Percentiles rank a stretch among this genome's conserved stretches.
Evolutionary conservation across 2,888 invertebrate genomes (phyloP).

Genomic region (Mimas tiliae): DNA sequence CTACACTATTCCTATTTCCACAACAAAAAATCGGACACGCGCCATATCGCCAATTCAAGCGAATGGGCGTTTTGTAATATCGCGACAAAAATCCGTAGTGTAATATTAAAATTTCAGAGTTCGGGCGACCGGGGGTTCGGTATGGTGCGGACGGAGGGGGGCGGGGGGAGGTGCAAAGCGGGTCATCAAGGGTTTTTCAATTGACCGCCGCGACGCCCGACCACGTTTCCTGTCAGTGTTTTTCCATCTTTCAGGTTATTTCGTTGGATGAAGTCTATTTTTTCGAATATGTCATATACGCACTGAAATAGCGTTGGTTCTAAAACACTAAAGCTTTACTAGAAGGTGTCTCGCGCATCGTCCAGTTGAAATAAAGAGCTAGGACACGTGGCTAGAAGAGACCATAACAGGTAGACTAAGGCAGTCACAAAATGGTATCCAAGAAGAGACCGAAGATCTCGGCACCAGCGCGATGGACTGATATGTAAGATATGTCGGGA

Average conservation of each 20-base stretch:
- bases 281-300: background rate
- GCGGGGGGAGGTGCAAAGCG: background rate
- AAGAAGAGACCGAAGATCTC: no score
- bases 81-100: conserved; percentile 42
- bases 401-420: no score
- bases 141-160: background rate
- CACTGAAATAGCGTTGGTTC: background rate
- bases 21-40: background rate
- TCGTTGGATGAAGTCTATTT: background rate
- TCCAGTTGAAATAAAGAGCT: no score
- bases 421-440: no score
- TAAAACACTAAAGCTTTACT: no score
- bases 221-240: conserved; percentile 36
- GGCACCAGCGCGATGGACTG: no score
- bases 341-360: no score
- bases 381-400: no score
- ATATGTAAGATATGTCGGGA: no score
- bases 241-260: conserved; percentile 19
- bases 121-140: conserved; percentile 30
- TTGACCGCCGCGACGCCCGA: conserved; percentile 42
- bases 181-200: conserved; percentile 37
- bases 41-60: conserved; percentile 16
- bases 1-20: no score
- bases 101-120: conserved; percentile 50
- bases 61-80: conserved; percentile 26